Evolutionary conservation across 1,140 invertebrate genomes (phyloP).

Genomic region (Aethina tumida): DNA sequence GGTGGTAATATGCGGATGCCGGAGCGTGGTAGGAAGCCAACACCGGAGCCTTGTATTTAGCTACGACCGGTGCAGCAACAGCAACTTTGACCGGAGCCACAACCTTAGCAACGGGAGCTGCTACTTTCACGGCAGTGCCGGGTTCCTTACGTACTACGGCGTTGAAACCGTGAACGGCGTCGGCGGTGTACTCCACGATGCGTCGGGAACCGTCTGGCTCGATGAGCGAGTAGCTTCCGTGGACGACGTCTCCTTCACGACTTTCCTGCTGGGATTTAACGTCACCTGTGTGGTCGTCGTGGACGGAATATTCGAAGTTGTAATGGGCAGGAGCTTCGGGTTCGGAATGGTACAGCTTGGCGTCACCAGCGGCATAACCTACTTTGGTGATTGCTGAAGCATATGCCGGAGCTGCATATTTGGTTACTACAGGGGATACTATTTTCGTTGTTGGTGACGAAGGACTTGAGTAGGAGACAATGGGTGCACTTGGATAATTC

Average conservation of each 20-base stretch:
- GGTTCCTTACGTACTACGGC: constrained; percentile 44
- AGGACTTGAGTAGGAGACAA: too few species aligned
- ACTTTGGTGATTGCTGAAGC: too few species aligned
- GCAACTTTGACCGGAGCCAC: constrained; percentile 24
- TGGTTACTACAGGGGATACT: too few species aligned
- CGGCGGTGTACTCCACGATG: constrained; percentile 37
- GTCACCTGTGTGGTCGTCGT: constrained; percentile 25
- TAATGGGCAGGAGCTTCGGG: constrained; percentile 26
- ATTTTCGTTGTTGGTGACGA: too few species aligned
- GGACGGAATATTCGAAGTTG: constrained; percentile 25
- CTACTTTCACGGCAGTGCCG: constrained; percentile 25
- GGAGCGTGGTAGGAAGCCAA: too few species aligned
- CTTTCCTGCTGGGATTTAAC: constrained; percentile 25
- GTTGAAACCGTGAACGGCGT: constrained; percentile 52
- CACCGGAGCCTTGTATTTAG: too few species aligned
- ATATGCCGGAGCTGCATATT: too few species aligned
- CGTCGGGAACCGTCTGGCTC: constrained; percentile 37
- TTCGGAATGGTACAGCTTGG: too few species aligned
- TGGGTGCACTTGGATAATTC: too few species aligned
- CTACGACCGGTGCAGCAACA: constrained; percentile 21
- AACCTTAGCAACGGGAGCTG: constrained; percentile 33
- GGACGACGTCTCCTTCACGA: constrained; percentile 32
- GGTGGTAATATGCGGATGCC: too few species aligned
- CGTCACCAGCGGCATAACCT: too few species aligned
- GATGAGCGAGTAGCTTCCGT: constrained; percentile 37